phyloP scores from a whole-genome alignment of 2,888 invertebrate genomes.

The Drosophila lacicola region DNA sequence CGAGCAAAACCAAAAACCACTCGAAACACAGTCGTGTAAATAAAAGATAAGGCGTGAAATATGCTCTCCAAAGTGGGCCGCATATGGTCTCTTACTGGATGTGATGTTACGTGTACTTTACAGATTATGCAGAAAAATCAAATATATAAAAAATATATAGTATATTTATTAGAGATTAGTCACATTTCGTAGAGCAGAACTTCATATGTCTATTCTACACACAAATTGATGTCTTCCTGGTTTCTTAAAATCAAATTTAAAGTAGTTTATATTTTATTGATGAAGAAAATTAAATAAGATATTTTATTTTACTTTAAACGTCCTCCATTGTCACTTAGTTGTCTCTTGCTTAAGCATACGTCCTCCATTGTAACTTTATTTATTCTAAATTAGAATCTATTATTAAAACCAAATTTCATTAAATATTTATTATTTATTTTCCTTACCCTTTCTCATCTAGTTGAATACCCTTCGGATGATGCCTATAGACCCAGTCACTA shows the following conservation, averaged over 20 bases:
- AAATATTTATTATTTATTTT: neutral
- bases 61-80: constrained; percentile 12
- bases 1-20: constrained; percentile 10
- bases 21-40: constrained; percentile 23
- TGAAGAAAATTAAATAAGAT: too few species aligned
- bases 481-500: constrained; percentile 61
- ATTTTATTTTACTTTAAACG: too few species aligned
- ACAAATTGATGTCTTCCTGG: neutral
- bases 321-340: too few species aligned
- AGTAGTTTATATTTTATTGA: too few species aligned
- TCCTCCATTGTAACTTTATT: too few species aligned
- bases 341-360: too few species aligned
- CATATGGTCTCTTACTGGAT: neutral
- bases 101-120: neutral
- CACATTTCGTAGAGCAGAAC: too few species aligned
- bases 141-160: neutral
- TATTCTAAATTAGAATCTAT: too few species aligned
- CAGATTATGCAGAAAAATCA: neutral
- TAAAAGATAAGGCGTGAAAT: constrained; percentile 35
- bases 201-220: neutral
- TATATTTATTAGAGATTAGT: too few species aligned
- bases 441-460: constrained; percentile 42
- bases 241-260: too few species aligned
- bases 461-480: constrained; percentile 69
- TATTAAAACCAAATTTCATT: neutral